Base-by-base conservation (phyloP, 1,140 invertebrate genomes). In the Nephotettix cincticeps region DNA sequence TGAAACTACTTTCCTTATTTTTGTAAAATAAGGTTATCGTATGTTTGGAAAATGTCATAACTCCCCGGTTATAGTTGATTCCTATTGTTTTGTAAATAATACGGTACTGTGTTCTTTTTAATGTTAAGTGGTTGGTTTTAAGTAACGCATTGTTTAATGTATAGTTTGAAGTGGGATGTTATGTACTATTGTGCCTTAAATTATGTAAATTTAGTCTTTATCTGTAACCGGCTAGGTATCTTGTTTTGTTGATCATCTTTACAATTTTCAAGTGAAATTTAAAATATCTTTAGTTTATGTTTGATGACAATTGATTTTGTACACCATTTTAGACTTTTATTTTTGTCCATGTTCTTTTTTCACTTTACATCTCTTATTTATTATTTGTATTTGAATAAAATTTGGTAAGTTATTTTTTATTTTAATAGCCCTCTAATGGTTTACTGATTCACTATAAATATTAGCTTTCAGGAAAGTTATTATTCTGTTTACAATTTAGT, bases 1-100 rank as follows among this genome's bases (percentile, higher is more conserved):
- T 61, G 23, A 27, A 61, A 61, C 56, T 61, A 61, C 56, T 61
- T 61, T 61, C 56, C 56, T 61, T 61, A 61, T 61, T 61, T 61
- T 61, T 27, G 32, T 61, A 14, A 11, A 61, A 61, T 61, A 61
- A 61, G 56, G 56, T 9, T 27, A 25, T 28, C 9, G 21, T 51
- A 51, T 9, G 47, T 51, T 25, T 61, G 13, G 23, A 54, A 54
- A 21, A 21, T 9, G 56, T 61, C 6, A 6, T 27, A 25, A 61
- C 56, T 61, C 21, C 56, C 27, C 56, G 56, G 4, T 51, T 27
- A 61, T 61, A 61, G 56, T 61, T 61, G 27, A 61, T 61, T 61
- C 27, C 56, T 61, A 61, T 61, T 28, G 56, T 61, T 61, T 61
- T 61, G 56, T 61, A 61, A 61, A 61, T 61, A 61, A 27, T 25